Percentiles rank a stretch among this genome's conserved stretches.
These are phyloP conservation scores for Tenthredo notha DNA, from an alignment of 2,888 invertebrate species.

Conservation along the genomic window DNA sequence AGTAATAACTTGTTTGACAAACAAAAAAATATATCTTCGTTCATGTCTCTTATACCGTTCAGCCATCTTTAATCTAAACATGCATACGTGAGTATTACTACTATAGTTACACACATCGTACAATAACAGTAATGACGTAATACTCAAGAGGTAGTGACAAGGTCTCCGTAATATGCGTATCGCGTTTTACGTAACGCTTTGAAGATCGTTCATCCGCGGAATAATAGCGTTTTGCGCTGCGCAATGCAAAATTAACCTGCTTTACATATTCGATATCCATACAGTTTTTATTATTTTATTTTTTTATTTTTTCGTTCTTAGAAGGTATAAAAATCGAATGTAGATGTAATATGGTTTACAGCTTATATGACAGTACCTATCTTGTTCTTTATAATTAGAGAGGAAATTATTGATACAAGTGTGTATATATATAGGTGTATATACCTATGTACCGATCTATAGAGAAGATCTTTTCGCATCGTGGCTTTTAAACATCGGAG, in stretches of 20 bases:
- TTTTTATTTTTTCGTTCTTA: background rate
- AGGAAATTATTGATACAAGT: too few relatives aligned
- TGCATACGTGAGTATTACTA: background rate
- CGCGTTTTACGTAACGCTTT: constrained; percentile 61
- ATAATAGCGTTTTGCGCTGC: constrained; percentile 32
- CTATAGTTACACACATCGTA: constrained; percentile 2
- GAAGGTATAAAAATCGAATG: background rate
- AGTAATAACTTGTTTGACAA: background rate
- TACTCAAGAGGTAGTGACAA: constrained; percentile 58
- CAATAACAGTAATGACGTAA: constrained; percentile 54
- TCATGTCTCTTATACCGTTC: background rate
- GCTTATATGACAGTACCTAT: background rate
- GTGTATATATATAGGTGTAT: too few relatives aligned
- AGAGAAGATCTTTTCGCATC: background rate
- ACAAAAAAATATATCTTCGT: background rate
- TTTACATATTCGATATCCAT: background rate
- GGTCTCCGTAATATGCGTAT: constrained; percentile 61
- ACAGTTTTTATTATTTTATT: background rate
- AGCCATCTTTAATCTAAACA: background rate
- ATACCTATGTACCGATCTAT: background rate
- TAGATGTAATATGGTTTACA: background rate
- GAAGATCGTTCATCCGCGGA: constrained; percentile 54
- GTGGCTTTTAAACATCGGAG: background rate
- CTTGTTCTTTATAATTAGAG: background rate
- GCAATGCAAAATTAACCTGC: background rate